Conservation (phyloP, 2,113 vertebrate genomes). For the Ceyx cyanopectus region DNA sequence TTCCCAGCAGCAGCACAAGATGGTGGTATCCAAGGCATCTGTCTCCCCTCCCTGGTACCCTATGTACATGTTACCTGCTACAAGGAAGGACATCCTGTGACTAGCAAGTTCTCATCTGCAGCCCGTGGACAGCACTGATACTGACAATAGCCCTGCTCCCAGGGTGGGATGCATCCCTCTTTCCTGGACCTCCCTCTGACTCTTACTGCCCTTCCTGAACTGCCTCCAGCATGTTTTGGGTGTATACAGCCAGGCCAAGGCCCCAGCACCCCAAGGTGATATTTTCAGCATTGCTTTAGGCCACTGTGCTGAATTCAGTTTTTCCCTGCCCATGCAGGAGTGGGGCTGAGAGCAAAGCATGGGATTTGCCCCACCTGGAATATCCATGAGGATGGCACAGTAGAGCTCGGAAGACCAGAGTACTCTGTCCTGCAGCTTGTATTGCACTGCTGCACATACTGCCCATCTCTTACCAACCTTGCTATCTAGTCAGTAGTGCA, state of each 20-base stretch:
- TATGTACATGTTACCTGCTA: not conserved
- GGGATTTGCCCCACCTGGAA: constrained; percentile 27
- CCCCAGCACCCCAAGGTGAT: not conserved
- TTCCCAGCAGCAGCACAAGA: not conserved
- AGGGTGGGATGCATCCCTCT: not conserved
- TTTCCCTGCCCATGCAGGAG: not conserved
- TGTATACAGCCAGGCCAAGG: not conserved
- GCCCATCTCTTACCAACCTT: not conserved
- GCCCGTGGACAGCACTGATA: not conserved
- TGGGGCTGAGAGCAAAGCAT: not conserved
- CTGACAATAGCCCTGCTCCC: not conserved
- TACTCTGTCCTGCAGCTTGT: not conserved
- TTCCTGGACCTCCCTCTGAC: not conserved
- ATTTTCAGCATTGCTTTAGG: not conserved
- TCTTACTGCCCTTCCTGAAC: not conserved
- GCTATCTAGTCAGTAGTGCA: not conserved
- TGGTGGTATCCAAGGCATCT: not conserved
- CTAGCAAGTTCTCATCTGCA: not conserved
- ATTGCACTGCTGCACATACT: not conserved
- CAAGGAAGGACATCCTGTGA: not conserved
- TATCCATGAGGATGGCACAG: not conserved
- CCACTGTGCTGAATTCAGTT: not conserved
- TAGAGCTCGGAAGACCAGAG: fast-evolving
- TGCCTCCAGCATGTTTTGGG: fast-evolving
- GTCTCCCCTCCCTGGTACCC: not conserved